Evolutionary conservation across 2,113 vertebrate genomes (phyloP).

Genomic region (Stegastes partitus): DNA sequence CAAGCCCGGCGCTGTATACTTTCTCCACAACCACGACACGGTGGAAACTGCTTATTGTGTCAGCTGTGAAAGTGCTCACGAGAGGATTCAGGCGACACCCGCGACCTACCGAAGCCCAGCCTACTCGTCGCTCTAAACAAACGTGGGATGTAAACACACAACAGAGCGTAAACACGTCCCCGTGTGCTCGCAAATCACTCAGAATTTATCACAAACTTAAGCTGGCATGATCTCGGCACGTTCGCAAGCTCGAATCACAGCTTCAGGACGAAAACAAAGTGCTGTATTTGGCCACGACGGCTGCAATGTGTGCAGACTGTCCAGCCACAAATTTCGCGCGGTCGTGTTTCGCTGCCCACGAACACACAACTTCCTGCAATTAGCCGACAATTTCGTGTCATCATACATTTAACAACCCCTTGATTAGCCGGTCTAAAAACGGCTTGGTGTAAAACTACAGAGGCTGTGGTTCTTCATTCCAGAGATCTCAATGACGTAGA

Average conservation of each 20-base stretch:
- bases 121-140: not conserved
- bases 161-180: not conserved
- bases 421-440: not conserved
- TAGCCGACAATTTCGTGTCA: not conserved
- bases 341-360: constrained; percentile 22
- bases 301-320: constrained; percentile 5
- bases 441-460: constrained; percentile 7
- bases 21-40: constrained; percentile 17
- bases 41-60: constrained; percentile 7
- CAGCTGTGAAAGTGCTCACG: not conserved
- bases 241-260: constrained; percentile 9
- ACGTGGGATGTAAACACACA: not conserved
- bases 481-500: not conserved
- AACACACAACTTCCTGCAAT: constrained; percentile 14
- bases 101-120: not conserved
- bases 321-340: constrained; percentile 13
- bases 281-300: not conserved
- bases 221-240: not conserved
- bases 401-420: constrained; percentile 9
- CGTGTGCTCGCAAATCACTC: constrained; percentile 5
- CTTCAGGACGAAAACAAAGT: constrained; percentile 6
- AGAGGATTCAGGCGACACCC: not conserved
- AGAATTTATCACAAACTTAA: constrained; percentile 13
- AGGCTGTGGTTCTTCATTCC: not conserved
- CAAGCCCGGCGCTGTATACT: constrained; percentile 8